Evolutionary conservation across 2,888 invertebrate species (phyloP).

Genomic region (Andrena flavipes): DNA sequence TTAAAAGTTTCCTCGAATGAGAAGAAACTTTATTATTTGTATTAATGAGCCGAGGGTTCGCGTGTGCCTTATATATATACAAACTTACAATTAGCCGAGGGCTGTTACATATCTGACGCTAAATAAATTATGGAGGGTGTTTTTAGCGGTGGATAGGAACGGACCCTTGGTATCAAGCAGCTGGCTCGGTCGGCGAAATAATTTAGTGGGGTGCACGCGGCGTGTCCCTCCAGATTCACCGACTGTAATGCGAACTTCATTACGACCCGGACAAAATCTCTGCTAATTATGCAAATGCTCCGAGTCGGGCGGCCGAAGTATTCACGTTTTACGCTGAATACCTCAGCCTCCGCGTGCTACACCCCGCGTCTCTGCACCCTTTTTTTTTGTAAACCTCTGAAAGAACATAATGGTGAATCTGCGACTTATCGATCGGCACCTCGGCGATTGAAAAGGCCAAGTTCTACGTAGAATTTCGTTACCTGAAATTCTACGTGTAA

Average conservation of each 20-base stretch:
- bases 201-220: constrained; percentile 55
- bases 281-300: constrained; percentile 68
- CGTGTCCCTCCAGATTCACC: constrained; percentile 54
- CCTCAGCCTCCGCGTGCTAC: not conserved
- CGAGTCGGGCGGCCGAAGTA: constrained; percentile 40
- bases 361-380: not conserved
- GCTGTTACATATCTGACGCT: constrained; percentile 9
- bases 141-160: constrained; percentile 38
- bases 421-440: constrained; percentile 4
- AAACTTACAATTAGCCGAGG: not conserved
- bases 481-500: no score
- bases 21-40: not conserved
- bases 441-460: not conserved
- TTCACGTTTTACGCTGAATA: constrained; percentile 51
- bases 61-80: not conserved
- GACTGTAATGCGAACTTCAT: constrained; percentile 63
- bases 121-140: constrained; percentile 48
- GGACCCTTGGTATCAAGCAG: constrained; percentile 27
- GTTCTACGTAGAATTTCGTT: not conserved
- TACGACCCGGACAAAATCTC: constrained; percentile 59
- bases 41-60: constrained; percentile 13
- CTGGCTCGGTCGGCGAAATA: constrained; percentile 40
- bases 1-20: not conserved
- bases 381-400: not conserved
- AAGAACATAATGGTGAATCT: constrained; percentile 8